phyloP scores from a whole-genome alignment of 2,797 vertebrate species.

The Echiichthys vipera region DNA sequence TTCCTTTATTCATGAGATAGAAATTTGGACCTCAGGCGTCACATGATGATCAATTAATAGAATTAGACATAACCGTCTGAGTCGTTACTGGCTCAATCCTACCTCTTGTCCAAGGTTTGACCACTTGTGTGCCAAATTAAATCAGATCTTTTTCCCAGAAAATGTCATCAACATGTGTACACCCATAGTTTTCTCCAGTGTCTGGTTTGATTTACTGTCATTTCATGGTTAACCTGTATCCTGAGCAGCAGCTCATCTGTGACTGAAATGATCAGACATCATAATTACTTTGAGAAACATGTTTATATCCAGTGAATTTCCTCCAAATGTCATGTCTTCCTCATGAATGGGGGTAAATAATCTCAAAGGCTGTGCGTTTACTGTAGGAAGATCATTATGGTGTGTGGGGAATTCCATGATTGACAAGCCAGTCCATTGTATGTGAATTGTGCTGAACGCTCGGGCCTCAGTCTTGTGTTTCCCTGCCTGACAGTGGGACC shows the following conservation, averaged over 20 bases:
- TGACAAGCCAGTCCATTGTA: conserved; percentile 26
- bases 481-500: conserved; percentile 45
- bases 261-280: background rate
- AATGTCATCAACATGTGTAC: background rate
- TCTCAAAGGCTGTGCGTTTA: background rate
- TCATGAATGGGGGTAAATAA: background rate
- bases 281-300: too few species aligned
- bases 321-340: background rate
- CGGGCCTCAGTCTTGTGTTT: conserved; percentile 40
- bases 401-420: background rate
- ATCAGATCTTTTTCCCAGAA: conserved; percentile 7
- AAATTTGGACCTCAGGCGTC: background rate
- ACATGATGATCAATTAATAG: conserved; percentile 19
- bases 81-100: conserved; percentile 5
- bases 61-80: background rate
- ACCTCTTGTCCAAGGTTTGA: conserved; percentile 10
- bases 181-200: background rate
- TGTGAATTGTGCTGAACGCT: conserved; percentile 12
- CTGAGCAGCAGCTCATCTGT: conserved; percentile 4
- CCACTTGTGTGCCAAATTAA: background rate
- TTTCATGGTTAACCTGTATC: background rate
- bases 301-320: background rate
- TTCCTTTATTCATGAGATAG: background rate
- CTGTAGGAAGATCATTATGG: background rate
- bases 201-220: background rate